Evolutionary conservation across 2,113 vertebrate genomes (phyloP).

Genomic region (Xyliphius kryptos): DNA sequence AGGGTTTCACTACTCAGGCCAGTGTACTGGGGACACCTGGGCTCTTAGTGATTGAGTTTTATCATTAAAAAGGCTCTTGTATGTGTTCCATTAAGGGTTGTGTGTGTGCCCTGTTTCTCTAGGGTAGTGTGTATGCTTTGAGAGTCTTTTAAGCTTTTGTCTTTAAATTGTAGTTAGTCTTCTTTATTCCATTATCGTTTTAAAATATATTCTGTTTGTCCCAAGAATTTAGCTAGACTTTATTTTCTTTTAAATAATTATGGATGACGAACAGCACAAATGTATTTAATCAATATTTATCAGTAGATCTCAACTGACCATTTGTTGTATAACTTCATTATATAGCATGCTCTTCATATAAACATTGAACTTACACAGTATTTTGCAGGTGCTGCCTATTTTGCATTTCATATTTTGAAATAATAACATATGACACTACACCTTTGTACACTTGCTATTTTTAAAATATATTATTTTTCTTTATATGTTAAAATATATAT

Average conservation of each 20-base stretch:
- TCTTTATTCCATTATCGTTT: neutral
- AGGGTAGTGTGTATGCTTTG: conserved; percentile 49
- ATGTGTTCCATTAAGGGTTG: conserved; percentile 71
- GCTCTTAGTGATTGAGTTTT: conserved; percentile 73
- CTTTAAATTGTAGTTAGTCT: conserved; percentile 10
- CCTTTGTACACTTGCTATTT: no score
- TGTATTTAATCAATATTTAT: neutral
- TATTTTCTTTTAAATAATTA: conserved; percentile 11
- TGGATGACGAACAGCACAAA: neutral
- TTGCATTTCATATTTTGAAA: no score
- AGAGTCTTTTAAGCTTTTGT: conserved; percentile 24
- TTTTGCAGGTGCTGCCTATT: no score
- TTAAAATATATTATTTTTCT: no score
- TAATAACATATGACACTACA: no score
- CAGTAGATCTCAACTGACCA: neutral
- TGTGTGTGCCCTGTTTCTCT: conserved; percentile 50
- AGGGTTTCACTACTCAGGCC: conserved; percentile 55
- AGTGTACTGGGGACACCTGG: conserved; percentile 66
- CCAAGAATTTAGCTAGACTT: no score
- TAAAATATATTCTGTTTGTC: conserved; percentile 7
- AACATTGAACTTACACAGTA: no score
- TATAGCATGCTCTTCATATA: no score
- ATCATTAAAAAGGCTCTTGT: conserved; percentile 76
- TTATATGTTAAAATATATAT: no score
- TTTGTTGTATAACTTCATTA: neutral